Base-by-base conservation (phyloP, 1,140 invertebrate species). In the Scaptomyza hsui region DNA sequence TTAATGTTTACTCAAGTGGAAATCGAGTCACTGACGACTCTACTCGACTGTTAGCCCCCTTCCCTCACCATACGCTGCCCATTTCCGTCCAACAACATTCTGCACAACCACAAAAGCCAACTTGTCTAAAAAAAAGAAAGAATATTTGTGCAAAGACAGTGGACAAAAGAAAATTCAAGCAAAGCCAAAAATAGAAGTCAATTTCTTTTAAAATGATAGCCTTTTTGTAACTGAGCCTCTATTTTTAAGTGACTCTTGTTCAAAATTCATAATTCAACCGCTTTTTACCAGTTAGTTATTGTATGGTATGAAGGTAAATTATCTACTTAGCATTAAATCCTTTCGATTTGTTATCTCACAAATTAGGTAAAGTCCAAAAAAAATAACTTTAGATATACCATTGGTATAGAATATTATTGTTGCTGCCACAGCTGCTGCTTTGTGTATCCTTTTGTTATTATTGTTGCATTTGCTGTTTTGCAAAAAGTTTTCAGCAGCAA, bases 1-100 rank as follows among this genome's bases (percentile, higher is more conserved):
- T 82, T 88, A 82, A 88, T 88, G 75, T 88, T 88, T 88, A 82
- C 82, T 88, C 82, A 82, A 88, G 82, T 88, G 82, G 75, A 88
- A 88, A 88, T 88, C 71, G 78, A 86, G 81, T 85, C 77, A 85
- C 81, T 77, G 64, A 64, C 78, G 60, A 64, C 47, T 60, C 12
- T 41, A 12, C 42, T 55, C 42, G 35, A 24, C 57, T 4, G 10
- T 9, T 13, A 13, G 9, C 15, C 37, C 12, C 15, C 21, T 21
- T 19, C 18, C 13, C 2, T 29, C 16, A 32, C 37, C 63, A 72
- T 49, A 59, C 49, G 55, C 70, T 61, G 64, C 45, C 70, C 64
- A 72, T 72, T 72, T 72, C 70, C 70, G 56, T 57, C 56, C 49
- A 18, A 35, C 62, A 67, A 72, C 69, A 67, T 59, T 72, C 29